Evolutionary conservation across 1,140 invertebrate species (phyloP).

Genomic region (Acromyrmex charruanus): DNA sequence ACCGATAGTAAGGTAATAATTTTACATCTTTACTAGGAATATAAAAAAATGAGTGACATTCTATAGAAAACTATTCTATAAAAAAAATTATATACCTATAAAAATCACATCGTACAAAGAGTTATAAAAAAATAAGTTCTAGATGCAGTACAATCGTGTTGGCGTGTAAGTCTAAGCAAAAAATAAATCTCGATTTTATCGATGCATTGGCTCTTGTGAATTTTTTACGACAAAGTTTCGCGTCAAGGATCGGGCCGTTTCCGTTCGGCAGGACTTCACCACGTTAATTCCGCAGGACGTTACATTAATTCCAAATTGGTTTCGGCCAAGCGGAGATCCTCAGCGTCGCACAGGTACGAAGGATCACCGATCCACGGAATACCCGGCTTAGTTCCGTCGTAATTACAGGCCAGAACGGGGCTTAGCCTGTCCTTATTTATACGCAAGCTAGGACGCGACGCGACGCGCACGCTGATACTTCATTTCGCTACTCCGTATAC

Average conservation of each 20-base stretch:
- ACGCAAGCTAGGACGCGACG: constrained; percentile 77
- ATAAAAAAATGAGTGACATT: neutral
- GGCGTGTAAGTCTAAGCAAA: neutral
- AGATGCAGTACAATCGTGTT: neutral
- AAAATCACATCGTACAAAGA: constrained; percentile 10
- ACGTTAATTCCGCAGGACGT: constrained; percentile 82
- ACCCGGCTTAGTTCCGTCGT: constrained; percentile 85
- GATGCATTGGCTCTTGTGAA: neutral
- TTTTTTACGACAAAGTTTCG: constrained; percentile 10
- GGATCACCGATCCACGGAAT: constrained; percentile 85
- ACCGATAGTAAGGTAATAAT: neutral
- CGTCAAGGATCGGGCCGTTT: constrained; percentile 57
- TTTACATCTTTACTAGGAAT: neutral
- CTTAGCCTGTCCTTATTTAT: constrained; percentile 86
- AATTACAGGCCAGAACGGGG: constrained; percentile 84
- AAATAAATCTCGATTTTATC: neutral
- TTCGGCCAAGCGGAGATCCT: constrained; percentile 78
- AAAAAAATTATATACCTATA: neutral
- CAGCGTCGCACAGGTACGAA: constrained; percentile 77
- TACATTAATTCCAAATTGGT: constrained; percentile 87
- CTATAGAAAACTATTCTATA: neutral
- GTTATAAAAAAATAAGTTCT: neutral
- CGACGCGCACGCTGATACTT: constrained; percentile 63
- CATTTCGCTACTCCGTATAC: constrained; percentile 28
- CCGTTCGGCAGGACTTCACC: constrained; percentile 65